Evolutionary conservation across 2,888 invertebrate species (phyloP), one percentile per base, ranked within the genome.

Genomic region (Meandrusa payeni): DNA sequence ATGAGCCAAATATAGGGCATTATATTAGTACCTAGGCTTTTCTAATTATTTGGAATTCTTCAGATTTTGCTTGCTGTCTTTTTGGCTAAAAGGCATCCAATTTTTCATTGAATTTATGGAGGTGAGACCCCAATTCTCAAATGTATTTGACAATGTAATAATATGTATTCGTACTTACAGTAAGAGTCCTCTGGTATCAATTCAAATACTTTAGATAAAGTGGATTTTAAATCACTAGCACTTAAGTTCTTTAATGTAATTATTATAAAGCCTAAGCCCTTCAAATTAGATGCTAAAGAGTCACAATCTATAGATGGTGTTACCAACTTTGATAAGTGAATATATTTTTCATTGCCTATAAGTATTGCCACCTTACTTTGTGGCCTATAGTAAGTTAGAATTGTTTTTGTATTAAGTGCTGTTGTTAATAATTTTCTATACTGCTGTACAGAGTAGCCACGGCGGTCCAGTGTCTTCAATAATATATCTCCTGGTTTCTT

Each of bases 301-400:
- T 77, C 74, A 55, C 88, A 88, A 41, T 88, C 88, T 17, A 72
- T 63, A 2, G 76, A 69, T 0, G 88, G 88, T 27, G 88, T 86
- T 0, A 70, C 75, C 17, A 88, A 47, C 41, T 80, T 78, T 0
- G 82, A 65, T 46, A 88, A 67, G 52, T 79, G 48, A 13, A 52
- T 51, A 46, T 88, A 88, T 54, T 71, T 76, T 17, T 85, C 75
- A 49, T 88, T 88, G 0, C 78, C 86, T 38, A 88, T 73, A 0
- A 88, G 59, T 39, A 88, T 70, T 1, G 88, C 88, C 9, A 88
- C 61, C 66, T 88, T 88, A 1, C 76, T 52, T 23, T 66, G 57
- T 0, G 83, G 86, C 38, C 57, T 69, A 49, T 79, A 81, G 37
- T 68, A 80, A n/a, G 69, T 72, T 1, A 55, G 47, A n/a, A 73